Base-by-base conservation (phyloP, 2,888 invertebrate genomes). In the Parnassius mnemosyne region DNA sequence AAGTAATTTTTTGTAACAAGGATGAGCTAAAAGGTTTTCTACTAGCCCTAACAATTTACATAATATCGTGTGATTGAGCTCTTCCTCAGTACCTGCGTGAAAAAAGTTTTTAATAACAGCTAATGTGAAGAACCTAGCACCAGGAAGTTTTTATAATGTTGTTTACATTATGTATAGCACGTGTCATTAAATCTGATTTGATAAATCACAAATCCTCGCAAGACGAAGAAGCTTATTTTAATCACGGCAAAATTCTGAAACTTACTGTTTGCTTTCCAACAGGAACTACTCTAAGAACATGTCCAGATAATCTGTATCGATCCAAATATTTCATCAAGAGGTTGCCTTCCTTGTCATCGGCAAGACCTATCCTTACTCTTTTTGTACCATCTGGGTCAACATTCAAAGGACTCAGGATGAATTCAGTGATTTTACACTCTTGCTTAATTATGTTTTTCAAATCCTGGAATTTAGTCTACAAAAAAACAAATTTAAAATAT, bases 391-490 rank as follows among this genome's bases (percentile, higher is more conserved):
- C 77, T 10, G 64, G 67, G 41, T 87, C 88, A 1, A 10, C 63
- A 1, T 82, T 68, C 44, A 90, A 70, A 62, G 81, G 81, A 66
- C 88, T 89, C 64, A 89, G 71, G 20, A 89, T 87, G 56, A 85
- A 88, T 47, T 89, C 87, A 44, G 63, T 74, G 44, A 90, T 76
- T 44, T 81, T 81, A 67, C 88, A 87, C 71, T 86, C 78, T 61
- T 80, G 76, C 62, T 79, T 84, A 54, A 90, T 80, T 3, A 90
- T 66, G 3, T 70, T 46, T 64, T 89, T 89, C 13, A 89, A 69
- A 56, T 88, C 85, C 62, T 81, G 80, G 68, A 85, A 89, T 68
- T 81, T 89, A 0, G 80, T 77, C 90, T 90, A 78, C 12, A 73
- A 70, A 60, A 46, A 9, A 34, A 13, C 43, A 56, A 11, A 12